phyloP scores from a whole-genome alignment of 2,797 vertebrate species.

The Spea hammondii region DNA sequence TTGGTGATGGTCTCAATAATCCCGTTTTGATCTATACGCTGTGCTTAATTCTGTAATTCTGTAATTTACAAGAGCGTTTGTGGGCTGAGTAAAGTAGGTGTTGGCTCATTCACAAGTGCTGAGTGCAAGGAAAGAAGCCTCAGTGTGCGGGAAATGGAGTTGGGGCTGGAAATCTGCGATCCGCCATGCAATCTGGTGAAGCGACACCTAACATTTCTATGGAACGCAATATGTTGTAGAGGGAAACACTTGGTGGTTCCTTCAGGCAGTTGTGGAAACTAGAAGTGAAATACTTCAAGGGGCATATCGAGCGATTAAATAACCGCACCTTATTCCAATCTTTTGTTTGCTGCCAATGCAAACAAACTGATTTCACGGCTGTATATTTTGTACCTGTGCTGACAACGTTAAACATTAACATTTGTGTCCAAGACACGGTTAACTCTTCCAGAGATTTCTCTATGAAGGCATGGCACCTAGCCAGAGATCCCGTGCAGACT shows the following conservation, averaged over 20 bases:
- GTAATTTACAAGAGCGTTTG: not conserved
- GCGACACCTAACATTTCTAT: not conserved
- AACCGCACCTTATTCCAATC: conserved; percentile 20
- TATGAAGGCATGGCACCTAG: not conserved
- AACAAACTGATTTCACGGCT: not conserved
- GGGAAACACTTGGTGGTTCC: not conserved
- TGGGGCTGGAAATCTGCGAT: not conserved
- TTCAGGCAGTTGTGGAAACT: not conserved
- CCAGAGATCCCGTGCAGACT: conserved; percentile 5
- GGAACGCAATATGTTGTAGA: not conserved
- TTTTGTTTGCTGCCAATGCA: conserved; percentile 22
- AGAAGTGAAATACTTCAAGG: not conserved
- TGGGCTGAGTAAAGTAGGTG: conserved; percentile 1
- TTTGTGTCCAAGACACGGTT: not conserved
- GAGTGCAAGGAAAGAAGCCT: not conserved
- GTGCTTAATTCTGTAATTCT: no score
- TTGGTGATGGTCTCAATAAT: no score
- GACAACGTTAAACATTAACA: conserved; percentile 33
- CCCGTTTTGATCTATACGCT: no score
- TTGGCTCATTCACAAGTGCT: not conserved
- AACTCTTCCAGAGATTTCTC: conserved; percentile 16
- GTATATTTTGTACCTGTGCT: conserved; percentile 2
- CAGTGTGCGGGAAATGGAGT: not conserved
- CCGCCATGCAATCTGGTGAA: not conserved
- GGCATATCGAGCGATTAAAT: not conserved